phyloP scores from a whole-genome alignment of 2,113 vertebrate species.

The Solenodon paradoxus region DNA sequence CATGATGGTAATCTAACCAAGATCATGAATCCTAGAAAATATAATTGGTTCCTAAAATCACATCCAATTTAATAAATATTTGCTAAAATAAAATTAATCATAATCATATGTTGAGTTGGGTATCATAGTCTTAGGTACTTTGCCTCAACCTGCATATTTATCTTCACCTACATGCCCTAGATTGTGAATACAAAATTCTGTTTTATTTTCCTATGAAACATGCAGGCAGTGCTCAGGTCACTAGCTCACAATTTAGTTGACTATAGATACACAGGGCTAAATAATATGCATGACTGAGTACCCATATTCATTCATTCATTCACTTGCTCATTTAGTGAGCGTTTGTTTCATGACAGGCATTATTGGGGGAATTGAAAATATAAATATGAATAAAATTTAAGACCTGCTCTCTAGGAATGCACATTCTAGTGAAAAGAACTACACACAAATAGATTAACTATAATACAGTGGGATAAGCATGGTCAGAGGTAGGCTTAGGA shows the following conservation, averaged over 20 bases:
- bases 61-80: not conserved
- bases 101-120: not conserved
- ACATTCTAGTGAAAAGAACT: not conserved
- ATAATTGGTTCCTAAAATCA: not conserved
- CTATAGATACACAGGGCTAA: not conserved
- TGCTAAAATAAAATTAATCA: not conserved
- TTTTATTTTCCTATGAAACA: slow-evolving; percentile 6
- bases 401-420: not conserved
- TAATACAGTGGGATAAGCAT: not conserved
- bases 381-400: not conserved
- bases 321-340: not conserved
- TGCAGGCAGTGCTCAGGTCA: not conserved
- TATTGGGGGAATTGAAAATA: not conserved
- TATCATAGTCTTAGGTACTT: not conserved
- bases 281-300: not conserved
- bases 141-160: not conserved
- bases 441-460: not conserved
- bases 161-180: not conserved
- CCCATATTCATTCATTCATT: not conserved
- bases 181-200: not conserved
- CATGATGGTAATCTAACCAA: slow-evolving; percentile 82
- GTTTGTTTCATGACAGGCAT: not conserved
- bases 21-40: slow-evolving; percentile 91
- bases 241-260: not conserved
- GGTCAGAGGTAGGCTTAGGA: not conserved